Evolutionary conservation across 2,888 invertebrate genomes (phyloP), one percentile per base, ranked within the genome.

Genomic region (Encarsia formosa): DNA sequence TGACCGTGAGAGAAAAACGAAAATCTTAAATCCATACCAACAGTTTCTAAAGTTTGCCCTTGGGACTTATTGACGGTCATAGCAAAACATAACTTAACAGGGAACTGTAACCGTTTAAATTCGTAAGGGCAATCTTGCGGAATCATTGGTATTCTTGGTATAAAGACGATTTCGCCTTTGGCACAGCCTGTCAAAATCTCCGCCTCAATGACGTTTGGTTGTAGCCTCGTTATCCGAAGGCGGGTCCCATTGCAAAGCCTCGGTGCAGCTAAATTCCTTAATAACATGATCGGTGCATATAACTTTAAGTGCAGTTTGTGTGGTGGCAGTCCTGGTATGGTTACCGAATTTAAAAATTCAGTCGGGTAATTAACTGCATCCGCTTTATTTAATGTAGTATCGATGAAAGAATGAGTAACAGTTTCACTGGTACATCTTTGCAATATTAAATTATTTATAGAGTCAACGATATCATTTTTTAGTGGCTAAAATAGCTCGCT

Each of bases 11-110:
- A 65, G 59, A 69, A 69, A 57, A 65, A 65, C 49, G 60, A 57
- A 49, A 59, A 64, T 60, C 62, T 60, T 47, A 70, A 59, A 65
- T 70, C 57, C 50, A 71, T 52, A 38, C 65, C 68, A 58, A 63
- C 63, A 57, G 66, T 57, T 34, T 57, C 52, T 60, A 69, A 57
- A 44, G 67, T 62, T 62, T 71, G 70, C 13, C 68, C 68, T 66
- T 70, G 69, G 44, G 67, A 63, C 24, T 69, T 70, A 59, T 69
- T 70, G 45, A 69, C 69, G n/a, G 66, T 57, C 62, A 68, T 67
- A 26, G 65, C 65, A 61, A 66, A 66, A 29, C 63, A 62, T n/a
- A 65, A 48, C 34, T 62, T 50, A 37, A 67, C 56, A 13, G 64
- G 63, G 59, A 65, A 67, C 52, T 67, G 66, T 5, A 62, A 9